Evolutionary conservation across 2,797 vertebrate species (phyloP), one percentile per base, ranked within the genome.

Genomic region (Danio tinwini): DNA sequence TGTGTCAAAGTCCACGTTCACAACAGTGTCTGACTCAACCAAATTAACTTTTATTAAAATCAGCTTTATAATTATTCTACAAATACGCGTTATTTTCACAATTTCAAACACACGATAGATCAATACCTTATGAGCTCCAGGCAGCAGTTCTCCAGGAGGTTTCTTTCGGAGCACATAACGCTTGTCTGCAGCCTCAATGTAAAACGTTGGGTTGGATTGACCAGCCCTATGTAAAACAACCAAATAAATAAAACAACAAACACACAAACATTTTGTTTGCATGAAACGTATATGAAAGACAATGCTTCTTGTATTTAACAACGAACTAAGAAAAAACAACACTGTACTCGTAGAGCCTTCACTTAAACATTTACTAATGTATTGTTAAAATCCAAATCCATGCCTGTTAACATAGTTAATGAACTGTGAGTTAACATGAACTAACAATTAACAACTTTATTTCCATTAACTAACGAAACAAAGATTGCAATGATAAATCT

Each of bases 121-220:
- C 13, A 9, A 68, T 85, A 96, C 97, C 93, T 93, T 93, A 85
- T 98, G 97, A 56, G 97, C 97, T 67, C 93, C 90, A 40, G 95
- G 96, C 40, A 99, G 93, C 77, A 99, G 93, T 17, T 90, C 87
- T 1, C 97, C 97, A 7, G 95, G 93, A 0, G 98, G 97, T 78
- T 95, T 96, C 92, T 99, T 99, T 84, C 96, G 94, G 49, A 99
- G 95, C 13, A 99, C 96, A 76, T 93, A 97, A 10, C 88, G 88
- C 47, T 84, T 86, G 14, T 82, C 80, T 6, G 92, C 89, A 9
- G 95, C 95, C 83, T 94, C 90, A 75, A 98, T 90, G 17, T 94
- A 89, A 88, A 97, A 99, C 0, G 96, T 99, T 74, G 97, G 97
- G 82, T 98, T 98, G 72, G 97, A 99, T 81, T 98, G 96, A 10